Base-by-base conservation (phyloP, 1,140 invertebrate species). In the Drosophila guanche region DNA sequence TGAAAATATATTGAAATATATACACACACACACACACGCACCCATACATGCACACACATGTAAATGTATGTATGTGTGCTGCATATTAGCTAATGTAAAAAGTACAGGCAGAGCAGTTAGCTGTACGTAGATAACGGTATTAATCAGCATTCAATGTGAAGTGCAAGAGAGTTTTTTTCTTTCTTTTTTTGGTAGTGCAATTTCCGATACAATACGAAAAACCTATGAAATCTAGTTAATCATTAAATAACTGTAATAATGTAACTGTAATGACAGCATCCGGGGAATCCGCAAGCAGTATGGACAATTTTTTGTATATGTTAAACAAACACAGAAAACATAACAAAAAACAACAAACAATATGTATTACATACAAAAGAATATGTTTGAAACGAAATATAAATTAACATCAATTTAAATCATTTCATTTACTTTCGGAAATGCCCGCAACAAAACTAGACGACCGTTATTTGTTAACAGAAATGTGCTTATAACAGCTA, bases 241-340 rank as follows among this genome's bases (percentile, higher is more conserved):
- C 80, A 42, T 55, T 68, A 66, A 51, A 14, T 25, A 59, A 4
- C 33, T 20, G 62, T 46, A 42, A 14, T 37, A 43, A 66, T 60
- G 48, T 20, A 20, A 1, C 16, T 20, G 16, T 20, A 20, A 20
- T 20, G 16, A 20, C 16, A 20, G 16, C 16, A 0, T 20, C 16
- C 16, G 8, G 22, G 54, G 48, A 53, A 52, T 41, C 50, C 25
- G 37, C 29, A 61, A 40, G 33, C 40, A 53, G 14, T 60, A 63
- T 58, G 69, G 25, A 67, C 23, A 77, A 75, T 88, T 85, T 85
- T 85, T 85, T 85, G 16, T 63, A 86, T 84, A 84, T 73, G 68
- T 61, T 79, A 71, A 68, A 68, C 46, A 48, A 45, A 47, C 55
- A 70, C 46, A 27, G 29, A 55, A 46, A 29, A 29, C 6, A 12